Percentiles rank a stretch among this genome's conserved stretches.
These are phyloP conservation scores for Spialia ferax DNA, from an alignment of 2,888 invertebrate species.

Conservation along the genomic window DNA sequence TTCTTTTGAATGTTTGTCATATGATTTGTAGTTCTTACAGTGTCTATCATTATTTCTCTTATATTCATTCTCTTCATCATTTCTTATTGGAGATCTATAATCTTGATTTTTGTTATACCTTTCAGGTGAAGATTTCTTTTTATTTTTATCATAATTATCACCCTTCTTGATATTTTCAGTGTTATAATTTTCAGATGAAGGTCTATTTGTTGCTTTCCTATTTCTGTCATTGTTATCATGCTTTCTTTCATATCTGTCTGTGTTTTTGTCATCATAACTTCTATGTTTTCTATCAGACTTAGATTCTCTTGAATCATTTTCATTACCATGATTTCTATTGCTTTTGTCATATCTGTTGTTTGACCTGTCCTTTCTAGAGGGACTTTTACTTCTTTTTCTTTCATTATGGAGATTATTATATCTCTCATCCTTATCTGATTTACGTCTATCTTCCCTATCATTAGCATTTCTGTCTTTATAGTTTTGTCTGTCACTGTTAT, in stretches of 20 bases:
- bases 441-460: slow-evolving; percentile 49
- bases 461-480: slow-evolving; percentile 49
- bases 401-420: slow-evolving; percentile 59
- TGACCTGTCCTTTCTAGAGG: slow-evolving; percentile 45
- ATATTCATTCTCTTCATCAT: slow-evolving; percentile 29
- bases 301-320: slow-evolving; percentile 34
- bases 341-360: slow-evolving; percentile 22
- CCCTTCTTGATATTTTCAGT: slow-evolving; percentile 37
- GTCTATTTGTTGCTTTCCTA: slow-evolving; percentile 20
- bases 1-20: slow-evolving; percentile 16
- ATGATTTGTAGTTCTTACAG: slow-evolving; percentile 22
- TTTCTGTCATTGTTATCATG: slow-evolving; percentile 39
- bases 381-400: slow-evolving; percentile 64
- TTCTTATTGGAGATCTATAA: slow-evolving; percentile 41
- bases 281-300: slow-evolving; percentile 41
- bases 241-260: slow-evolving; percentile 40
- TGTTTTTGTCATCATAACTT: slow-evolving; percentile 36
- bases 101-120: slow-evolving; percentile 46
- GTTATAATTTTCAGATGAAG: slow-evolving; percentile 44
- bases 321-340: slow-evolving; percentile 39
- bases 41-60: slow-evolving; percentile 37
- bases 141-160: slow-evolving; percentile 38
- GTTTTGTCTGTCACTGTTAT: slow-evolving; percentile 58
- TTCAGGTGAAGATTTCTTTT: slow-evolving; percentile 32
- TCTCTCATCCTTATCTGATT: slow-evolving; percentile 44